These are phyloP conservation scores for Callaeas wilsoni DNA, from an alignment of 2,113 vertebrate species.

Conservation along the genomic window DNA sequence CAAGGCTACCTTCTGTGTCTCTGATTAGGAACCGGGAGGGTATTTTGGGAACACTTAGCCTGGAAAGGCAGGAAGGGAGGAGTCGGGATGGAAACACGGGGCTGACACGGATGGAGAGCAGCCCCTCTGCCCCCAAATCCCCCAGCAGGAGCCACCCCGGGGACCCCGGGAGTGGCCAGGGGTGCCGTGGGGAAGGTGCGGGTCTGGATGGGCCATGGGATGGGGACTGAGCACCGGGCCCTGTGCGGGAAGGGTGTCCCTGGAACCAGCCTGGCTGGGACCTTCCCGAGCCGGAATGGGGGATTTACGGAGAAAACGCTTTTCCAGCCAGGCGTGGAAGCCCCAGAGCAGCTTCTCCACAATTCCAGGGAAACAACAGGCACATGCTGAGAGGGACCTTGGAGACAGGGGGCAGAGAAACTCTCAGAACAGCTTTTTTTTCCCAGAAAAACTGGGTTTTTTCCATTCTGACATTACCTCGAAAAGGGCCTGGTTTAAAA, in stretches of 20 bases:
- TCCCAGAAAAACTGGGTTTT: not conserved
- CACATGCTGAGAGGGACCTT: accelerated
- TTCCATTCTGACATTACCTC: not conserved
- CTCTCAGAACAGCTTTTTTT: not conserved
- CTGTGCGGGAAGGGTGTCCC: not conserved
- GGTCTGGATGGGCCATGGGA: not conserved
- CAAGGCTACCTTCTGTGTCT: not conserved
- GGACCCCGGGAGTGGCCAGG: not conserved
- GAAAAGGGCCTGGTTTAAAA: not conserved
- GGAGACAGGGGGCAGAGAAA: not conserved
- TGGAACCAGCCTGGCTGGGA: not conserved
- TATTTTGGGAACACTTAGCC: not conserved
- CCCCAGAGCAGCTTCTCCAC: not conserved
- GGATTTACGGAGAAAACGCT: not conserved
- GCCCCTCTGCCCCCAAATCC: not conserved
- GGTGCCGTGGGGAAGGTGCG: not conserved
- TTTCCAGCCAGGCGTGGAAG: not conserved
- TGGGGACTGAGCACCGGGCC: accelerated
- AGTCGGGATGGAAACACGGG: not conserved
- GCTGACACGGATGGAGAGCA: not conserved
- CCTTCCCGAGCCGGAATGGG: not conserved
- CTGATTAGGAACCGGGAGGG: not conserved
- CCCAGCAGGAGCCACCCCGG: not conserved
- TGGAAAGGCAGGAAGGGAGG: constrained; percentile 23
- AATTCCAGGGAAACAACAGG: not conserved